Percentiles rank a stretch among this genome's conserved stretches.
Evolutionary conservation across 2,888 invertebrate genomes (phyloP).

Genomic region (Allophyes oxyacanthae): DNA sequence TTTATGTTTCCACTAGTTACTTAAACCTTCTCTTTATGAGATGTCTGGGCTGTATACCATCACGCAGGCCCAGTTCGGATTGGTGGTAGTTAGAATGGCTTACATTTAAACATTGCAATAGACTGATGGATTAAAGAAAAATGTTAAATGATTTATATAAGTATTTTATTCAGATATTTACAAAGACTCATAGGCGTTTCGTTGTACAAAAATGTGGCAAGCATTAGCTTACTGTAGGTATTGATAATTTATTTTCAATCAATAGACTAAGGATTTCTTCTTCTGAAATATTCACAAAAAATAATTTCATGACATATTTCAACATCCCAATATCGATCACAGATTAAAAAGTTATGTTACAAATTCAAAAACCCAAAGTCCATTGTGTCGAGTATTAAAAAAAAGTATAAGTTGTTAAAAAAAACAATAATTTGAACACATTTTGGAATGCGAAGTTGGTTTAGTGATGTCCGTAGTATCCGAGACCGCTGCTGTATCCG

Average conservation of each 20-base stretch:
- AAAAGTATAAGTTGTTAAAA: constrained; percentile 16
- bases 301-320: constrained; percentile 20
- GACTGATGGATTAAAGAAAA: too few species aligned
- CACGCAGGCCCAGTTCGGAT: too few species aligned
- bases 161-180: constrained; percentile 71
- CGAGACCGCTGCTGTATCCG: constrained; percentile 52
- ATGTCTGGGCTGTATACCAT: too few species aligned
- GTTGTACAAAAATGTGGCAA: constrained; percentile 60
- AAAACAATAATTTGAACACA: constrained; percentile 38
- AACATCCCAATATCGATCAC: constrained; percentile 37
- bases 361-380: constrained; percentile 36
- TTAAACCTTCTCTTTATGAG: too few species aligned
- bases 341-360: constrained; percentile 39
- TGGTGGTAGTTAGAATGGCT: too few species aligned
- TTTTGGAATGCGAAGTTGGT: constrained; percentile 26
- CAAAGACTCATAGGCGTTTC: constrained; percentile 67
- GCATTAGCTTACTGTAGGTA: constrained; percentile 8
- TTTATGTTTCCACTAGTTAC: too few species aligned
- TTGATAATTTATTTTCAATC: constrained; percentile 10
- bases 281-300: constrained; percentile 21
- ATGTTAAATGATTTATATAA: constrained; percentile 18
- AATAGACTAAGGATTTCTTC: constrained; percentile 17
- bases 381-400: constrained; percentile 56
- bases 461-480: constrained; percentile 72
- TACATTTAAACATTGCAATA: too few species aligned